Evolutionary conservation across 2,797 vertebrate species (phyloP), one percentile per base, ranked within the genome.

Genomic region (Dryobates pubescens): DNA sequence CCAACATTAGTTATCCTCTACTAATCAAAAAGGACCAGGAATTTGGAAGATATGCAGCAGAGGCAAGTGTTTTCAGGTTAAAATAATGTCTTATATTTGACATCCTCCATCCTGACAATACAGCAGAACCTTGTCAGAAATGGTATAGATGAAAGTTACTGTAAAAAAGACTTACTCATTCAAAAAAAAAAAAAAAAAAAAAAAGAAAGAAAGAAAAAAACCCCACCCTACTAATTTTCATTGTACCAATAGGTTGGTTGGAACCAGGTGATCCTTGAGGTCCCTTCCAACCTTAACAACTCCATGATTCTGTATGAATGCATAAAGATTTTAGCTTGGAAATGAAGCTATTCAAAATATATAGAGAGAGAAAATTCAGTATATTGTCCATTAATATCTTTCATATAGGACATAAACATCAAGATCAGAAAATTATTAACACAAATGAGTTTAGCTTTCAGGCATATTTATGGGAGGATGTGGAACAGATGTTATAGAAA

Each of bases 381-480:
- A 0, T 53, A 24, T 69, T 70, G 2, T 7, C 5, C 1, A 38
- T 12, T 9, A 49, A 14, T 9, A 19, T 0, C 8, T 63, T 71
- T 30, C 10, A 17, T 4, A 3, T n/a, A 56, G 16, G 3, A 85
- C 69, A 36, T 17, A 58, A 45, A 45, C 57, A 53, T 24, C 14
- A 53, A 38, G 0, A 38, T 30, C 13, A 69, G 36, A 9, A 58
- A 76, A 41, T 19, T 1, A 36, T 54, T 36, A 41, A 59, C 57
- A 36, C 27, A 59, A 69, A 82, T 38, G 3, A 57, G 6, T 63
- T 77, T 77, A n/a, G 17, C 5, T 59, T 77, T 82, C 45, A 61
- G 14, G 61, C 32, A 8, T 8, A 20, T 2, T 63, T 26, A 10
- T 34, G 0, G 0, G 5, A 7, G 7, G 2, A 41, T 36, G 36